Conservation (phyloP, 2,797 vertebrate genomes). For the Limosa lapponica region DNA sequence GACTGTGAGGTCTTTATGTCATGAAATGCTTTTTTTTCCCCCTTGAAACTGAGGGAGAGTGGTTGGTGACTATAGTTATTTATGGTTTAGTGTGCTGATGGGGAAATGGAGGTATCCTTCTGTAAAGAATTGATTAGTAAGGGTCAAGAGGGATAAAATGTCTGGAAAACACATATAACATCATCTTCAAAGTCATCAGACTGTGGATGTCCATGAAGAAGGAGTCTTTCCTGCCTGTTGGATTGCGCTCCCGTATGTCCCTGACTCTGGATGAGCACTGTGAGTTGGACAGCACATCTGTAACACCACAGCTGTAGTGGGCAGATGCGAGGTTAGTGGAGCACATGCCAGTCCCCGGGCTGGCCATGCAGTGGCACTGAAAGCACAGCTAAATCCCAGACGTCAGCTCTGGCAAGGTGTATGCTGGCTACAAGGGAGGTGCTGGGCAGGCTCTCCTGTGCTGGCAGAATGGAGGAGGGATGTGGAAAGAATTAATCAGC, state of each 20-base stretch:
- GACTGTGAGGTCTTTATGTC: neutral
- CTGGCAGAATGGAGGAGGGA: neutral
- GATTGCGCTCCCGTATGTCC: neutral
- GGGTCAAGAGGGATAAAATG: neutral
- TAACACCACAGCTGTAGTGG: rapidly evolving
- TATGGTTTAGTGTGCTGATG: neutral
- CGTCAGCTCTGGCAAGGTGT: neutral
- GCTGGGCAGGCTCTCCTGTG: neutral
- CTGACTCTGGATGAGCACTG: neutral
- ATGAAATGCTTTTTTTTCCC: neutral
- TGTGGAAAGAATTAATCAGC: neutral
- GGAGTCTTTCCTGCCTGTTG: neutral
- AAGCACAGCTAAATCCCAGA: slow-evolving; percentile 19
- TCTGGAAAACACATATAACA: neutral
- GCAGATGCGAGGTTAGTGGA: neutral
- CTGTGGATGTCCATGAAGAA: neutral
- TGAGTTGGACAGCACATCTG: neutral
- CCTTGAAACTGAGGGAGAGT: neutral
- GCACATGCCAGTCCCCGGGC: neutral
- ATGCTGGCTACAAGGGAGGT: neutral
- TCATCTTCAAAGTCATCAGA: neutral
- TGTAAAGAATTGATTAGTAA: neutral
- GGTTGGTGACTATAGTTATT: neutral
- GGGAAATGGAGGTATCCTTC: neutral
- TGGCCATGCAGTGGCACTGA: slow-evolving; percentile 60